Evolutionary conservation across 2,113 vertebrate species (phyloP).

Genomic region (Muntiacus muntjak): DNA sequence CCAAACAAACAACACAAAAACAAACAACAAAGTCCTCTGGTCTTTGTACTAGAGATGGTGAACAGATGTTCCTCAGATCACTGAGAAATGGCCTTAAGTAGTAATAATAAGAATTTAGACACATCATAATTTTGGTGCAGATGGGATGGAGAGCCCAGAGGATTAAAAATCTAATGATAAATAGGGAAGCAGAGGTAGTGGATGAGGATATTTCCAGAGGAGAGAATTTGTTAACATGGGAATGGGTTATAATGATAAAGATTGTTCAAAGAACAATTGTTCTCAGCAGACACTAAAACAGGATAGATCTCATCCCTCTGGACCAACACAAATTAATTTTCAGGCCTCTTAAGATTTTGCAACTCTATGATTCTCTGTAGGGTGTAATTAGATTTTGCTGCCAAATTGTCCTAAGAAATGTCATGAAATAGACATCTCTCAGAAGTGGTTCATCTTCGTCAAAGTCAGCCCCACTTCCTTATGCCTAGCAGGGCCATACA

Average conservation of each 20-base stretch:
- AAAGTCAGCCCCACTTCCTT: neutral
- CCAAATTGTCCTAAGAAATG: neutral
- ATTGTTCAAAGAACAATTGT: neutral
- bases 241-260: neutral
- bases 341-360: neutral
- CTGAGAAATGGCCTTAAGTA: constrained; percentile 22
- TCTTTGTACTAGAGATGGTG: neutral
- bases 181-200: neutral
- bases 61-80: neutral
- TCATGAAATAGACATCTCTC: neutral
- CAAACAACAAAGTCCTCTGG: neutral
- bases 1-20: neutral
- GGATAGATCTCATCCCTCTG: neutral
- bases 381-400: neutral
- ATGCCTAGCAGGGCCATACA: neutral
- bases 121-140: neutral
- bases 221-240: neutral
- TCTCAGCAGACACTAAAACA: neutral
- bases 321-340: neutral
- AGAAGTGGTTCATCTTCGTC: neutral
- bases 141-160: neutral
- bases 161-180: constrained; percentile 1
- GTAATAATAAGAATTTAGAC: neutral
- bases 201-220: neutral
- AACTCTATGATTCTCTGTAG: neutral